Conservation (phyloP, 2,113 vertebrate species). For the Syngnathus scovelli region DNA sequence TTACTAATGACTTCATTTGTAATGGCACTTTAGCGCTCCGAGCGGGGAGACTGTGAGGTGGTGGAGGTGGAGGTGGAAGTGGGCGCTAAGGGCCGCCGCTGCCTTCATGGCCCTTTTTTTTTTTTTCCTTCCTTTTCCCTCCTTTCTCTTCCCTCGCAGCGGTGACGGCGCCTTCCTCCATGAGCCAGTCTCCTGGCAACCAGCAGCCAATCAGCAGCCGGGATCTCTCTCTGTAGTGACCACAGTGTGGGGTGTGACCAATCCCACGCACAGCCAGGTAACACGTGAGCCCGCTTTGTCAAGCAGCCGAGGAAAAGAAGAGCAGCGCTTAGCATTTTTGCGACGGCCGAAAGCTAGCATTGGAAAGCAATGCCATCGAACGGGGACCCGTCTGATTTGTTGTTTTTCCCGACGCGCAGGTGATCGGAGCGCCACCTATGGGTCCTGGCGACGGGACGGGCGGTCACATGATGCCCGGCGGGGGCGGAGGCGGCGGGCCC, state of each 20-base stretch:
- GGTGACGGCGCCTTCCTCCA: slow-evolving; percentile 66
- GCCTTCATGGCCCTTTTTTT: not conserved
- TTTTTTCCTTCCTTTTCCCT: not conserved
- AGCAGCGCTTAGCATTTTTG: not conserved
- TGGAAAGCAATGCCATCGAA: too few relatives aligned
- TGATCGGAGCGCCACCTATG: slow-evolving; percentile 73
- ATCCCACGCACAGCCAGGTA: slow-evolving; percentile 88
- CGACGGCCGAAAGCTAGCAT: not conserved
- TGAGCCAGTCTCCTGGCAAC: slow-evolving; percentile 76
- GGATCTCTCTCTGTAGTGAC: slow-evolving; percentile 92
- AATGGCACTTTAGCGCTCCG: not conserved
- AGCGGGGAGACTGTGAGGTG: not conserved
- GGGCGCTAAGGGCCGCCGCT: not conserved
- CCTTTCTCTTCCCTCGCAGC: not conserved
- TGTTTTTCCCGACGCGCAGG: slow-evolving; percentile 66
- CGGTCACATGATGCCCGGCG: slow-evolving; percentile 78
- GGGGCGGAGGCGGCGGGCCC: slow-evolving; percentile 46
- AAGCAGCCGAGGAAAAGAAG: not conserved
- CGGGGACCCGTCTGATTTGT: too few relatives aligned
- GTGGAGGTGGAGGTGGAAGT: not conserved
- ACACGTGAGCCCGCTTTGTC: slow-evolving; percentile 11
- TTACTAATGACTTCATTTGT: not conserved
- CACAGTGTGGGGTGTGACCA: slow-evolving; percentile 91
- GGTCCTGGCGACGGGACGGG: slow-evolving; percentile 78
- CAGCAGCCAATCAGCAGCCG: slow-evolving; percentile 81